phyloP scores from a whole-genome alignment of 2,113 vertebrate genomes.

The Tricholaema leucomelas region DNA sequence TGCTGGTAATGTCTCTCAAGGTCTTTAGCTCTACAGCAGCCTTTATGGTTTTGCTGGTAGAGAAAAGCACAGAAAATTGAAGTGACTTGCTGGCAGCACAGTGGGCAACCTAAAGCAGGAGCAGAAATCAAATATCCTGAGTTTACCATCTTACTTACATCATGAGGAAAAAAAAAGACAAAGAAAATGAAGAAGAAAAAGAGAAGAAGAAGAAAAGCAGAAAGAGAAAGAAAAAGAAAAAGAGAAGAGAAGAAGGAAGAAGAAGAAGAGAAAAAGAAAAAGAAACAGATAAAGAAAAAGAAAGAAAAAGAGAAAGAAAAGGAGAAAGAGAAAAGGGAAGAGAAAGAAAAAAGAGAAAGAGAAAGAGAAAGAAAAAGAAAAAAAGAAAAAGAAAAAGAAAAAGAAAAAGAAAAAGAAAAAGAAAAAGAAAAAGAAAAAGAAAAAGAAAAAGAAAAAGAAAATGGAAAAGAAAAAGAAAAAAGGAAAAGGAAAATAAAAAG shows the following conservation, averaged over 20 bases:
- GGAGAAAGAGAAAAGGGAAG: not conserved
- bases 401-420: not conserved
- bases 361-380: no score
- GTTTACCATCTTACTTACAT: not conserved
- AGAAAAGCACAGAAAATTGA: not conserved
- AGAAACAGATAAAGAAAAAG: no score
- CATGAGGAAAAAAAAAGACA: no score
- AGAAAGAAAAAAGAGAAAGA: no score
- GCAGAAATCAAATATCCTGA: not conserved
- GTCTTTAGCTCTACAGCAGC: not conserved
- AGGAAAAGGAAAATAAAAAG: no score
- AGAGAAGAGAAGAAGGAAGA: no score
- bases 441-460: not conserved
- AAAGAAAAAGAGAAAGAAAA: no score
- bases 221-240: not conserved
- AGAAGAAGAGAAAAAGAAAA: not conserved
- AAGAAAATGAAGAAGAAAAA: not conserved
- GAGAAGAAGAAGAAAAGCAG: no score
- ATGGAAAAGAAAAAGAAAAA: not conserved
- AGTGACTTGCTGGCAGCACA: not conserved
- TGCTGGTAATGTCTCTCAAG: not conserved
- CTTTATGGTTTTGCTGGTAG: not conserved
- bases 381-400: not conserved
- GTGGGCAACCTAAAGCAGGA: not conserved
- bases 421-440: no score